Base-by-base conservation (phyloP, 1,140 invertebrate species). In the Chymomyza costata region DNA sequence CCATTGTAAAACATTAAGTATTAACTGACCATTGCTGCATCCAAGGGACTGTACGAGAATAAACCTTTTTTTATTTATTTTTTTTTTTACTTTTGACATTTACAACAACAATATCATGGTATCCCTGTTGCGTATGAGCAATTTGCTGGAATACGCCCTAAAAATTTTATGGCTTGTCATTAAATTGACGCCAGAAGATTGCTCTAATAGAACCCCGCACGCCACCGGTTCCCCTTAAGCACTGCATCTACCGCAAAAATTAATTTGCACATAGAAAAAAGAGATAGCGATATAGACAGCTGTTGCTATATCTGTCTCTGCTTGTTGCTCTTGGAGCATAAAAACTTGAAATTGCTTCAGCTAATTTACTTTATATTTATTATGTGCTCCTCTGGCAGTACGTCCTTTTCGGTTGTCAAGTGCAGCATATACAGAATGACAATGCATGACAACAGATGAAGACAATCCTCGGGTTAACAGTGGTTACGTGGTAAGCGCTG, bases 341-440 rank as follows among this genome's bases (percentile, higher is more conserved):
- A 3, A n/a, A 74, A 53, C 47, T 78, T 80, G n/a, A 67, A 78
- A 80, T 73, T 59, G 66, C 66, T 60, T 47, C 44, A 60, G 73
- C 73, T 71, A 80, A 78, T 78, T 78, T 80, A 46, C 38, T 71
- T 78, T 78, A n/a, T n/a, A n/a, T n/a, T 78, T 78, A 78, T 80
- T 80, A 71, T 63, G 55, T 64, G 45, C 61, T 52, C 39, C n/a
- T n/a, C n/a, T n/a, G n/a, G n/a, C n/a, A 34, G 3, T 19, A 31
- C n/a, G 21, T 16, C 8, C 15, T 18, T 16, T 38, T 25, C 14
- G 30, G 64, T 35, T 41, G 51, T 52, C 55, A 41, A 39, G 21
- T 48, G 61, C 21, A 8, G n/a, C n/a, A n/a, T n/a, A n/a, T n/a
- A n/a, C n/a, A n/a, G n/a, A n/a, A n/a, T n/a, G n/a, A n/a, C n/a